Evolutionary conservation across 2,888 invertebrate species (phyloP).

Genomic region (Coecobrya sp.): DNA sequence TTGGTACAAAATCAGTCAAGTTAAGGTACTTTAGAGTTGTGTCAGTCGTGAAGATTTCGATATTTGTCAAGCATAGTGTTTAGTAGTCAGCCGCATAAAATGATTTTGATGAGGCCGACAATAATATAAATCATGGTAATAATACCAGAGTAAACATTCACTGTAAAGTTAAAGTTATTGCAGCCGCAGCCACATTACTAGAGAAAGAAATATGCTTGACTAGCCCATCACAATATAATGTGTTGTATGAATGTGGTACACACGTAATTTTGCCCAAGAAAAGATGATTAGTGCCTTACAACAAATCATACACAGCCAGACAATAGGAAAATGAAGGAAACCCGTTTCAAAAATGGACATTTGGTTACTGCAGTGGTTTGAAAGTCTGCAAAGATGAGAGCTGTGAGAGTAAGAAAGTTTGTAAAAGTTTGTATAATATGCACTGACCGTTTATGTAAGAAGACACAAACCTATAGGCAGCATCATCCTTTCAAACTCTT

Average conservation of each 20-base stretch:
- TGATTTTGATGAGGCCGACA: constrained; percentile 12
- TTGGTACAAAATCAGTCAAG: background rate
- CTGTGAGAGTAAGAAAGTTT: background rate
- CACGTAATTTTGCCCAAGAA: constrained; percentile 23
- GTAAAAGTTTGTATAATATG: background rate
- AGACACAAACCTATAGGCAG: constrained; percentile 1
- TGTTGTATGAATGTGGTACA: constrained; percentile 42
- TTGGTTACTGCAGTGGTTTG: constrained; percentile 17
- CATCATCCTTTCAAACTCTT: background rate
- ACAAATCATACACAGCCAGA: background rate
- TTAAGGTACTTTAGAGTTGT: background rate
- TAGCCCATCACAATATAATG: constrained; percentile 58
- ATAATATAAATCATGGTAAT: background rate
- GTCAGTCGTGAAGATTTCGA: background rate
- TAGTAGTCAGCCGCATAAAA: background rate
- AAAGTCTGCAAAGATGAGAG: constrained; percentile 24
- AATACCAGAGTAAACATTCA: background rate
- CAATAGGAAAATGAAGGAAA: constrained; percentile 57
- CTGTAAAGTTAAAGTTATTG: background rate
- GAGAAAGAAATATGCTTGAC: constrained; percentile 29
- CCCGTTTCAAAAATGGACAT: constrained; percentile 55
- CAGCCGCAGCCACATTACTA: background rate
- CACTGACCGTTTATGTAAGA: background rate
- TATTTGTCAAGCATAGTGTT: background rate
- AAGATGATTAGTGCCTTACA: constrained; percentile 68